Evolutionary conservation across 2,888 invertebrate genomes (phyloP).

Genomic region (Caenorhabditis afra): DNA sequence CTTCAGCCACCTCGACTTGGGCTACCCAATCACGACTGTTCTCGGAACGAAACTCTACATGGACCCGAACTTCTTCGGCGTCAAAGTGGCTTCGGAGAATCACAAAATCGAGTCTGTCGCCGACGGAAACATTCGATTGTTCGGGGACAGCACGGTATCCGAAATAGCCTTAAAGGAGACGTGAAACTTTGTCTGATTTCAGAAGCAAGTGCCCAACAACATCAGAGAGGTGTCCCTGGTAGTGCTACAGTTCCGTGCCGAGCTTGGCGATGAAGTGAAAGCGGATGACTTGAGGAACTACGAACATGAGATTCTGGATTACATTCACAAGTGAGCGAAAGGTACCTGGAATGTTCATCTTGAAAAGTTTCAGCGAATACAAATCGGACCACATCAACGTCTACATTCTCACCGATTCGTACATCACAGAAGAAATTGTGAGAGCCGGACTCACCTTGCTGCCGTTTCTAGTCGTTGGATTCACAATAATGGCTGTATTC

Average conservation of each 20-base stretch:
- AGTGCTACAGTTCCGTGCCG: slow-evolving; percentile 77
- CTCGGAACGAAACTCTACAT: slow-evolving; percentile 77
- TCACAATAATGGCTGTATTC: slow-evolving; percentile 78
- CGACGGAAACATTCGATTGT: slow-evolving; percentile 42
- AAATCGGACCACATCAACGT: slow-evolving; percentile 60
- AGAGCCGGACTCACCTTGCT: slow-evolving; percentile 74
- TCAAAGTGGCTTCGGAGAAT: slow-evolving; percentile 68
- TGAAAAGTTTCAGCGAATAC: slow-evolving; percentile 64
- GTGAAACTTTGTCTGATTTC: not conserved
- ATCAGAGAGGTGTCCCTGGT: slow-evolving; percentile 74
- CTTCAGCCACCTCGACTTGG: slow-evolving; percentile 65
- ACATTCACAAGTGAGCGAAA: slow-evolving; percentile 68
- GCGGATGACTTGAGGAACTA: slow-evolving; percentile 66
- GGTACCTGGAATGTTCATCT: not conserved
- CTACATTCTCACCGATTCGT: slow-evolving; percentile 74
- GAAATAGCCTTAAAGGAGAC: too few species aligned
- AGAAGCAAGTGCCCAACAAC: slow-evolving; percentile 76
- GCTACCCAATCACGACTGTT: slow-evolving; percentile 79
- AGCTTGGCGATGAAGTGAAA: slow-evolving; percentile 65
- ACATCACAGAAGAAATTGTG: slow-evolving; percentile 77
- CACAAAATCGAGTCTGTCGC: slow-evolving; percentile 51
- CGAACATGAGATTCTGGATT: slow-evolving; percentile 71
- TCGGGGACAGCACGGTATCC: slow-evolving; percentile 32
- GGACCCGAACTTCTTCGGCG: slow-evolving; percentile 80
- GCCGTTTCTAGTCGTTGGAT: slow-evolving; percentile 78